A percentile compares a stretch with the other conserved stretches of the same genome.
Evolutionary conservation across 2,797 vertebrate genomes (phyloP).

Genomic region (Melanotaenia parkinsoni): DNA sequence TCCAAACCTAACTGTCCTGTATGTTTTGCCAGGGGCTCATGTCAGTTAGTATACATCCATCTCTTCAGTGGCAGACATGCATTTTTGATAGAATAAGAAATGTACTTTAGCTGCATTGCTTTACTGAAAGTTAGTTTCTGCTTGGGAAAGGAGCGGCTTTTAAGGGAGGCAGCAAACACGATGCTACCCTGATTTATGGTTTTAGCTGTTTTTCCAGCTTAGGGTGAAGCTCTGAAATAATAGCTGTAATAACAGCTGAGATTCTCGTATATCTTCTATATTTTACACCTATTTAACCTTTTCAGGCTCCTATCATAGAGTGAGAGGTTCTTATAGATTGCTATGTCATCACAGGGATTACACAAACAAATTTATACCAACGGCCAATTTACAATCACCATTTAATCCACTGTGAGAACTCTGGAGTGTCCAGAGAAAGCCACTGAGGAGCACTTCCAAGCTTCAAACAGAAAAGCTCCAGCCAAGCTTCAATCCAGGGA

Average conservation of each 20-base stretch:
- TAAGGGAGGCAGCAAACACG: background rate
- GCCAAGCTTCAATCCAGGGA: background rate
- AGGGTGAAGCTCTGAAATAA: background rate
- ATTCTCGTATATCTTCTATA: background rate
- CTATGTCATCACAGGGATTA: background rate
- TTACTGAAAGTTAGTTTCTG: slow-evolving; percentile 5
- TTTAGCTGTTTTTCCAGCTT: background rate
- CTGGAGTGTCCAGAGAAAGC: no score
- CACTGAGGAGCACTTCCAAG: background rate
- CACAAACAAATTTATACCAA: no score
- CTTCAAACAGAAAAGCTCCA: background rate
- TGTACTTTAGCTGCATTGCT: slow-evolving; percentile 28
- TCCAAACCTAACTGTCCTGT: background rate
- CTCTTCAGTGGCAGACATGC: slow-evolving; percentile 32
- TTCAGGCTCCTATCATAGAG: background rate
- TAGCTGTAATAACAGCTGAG: background rate
- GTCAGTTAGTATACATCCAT: slow-evolving; percentile 18
- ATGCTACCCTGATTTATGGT: background rate
- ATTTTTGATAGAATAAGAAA: slow-evolving; percentile 50
- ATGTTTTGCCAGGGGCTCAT: background rate
- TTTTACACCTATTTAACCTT: background rate
- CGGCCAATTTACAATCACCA: no score
- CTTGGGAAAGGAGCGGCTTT: background rate
- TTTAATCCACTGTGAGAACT: no score
- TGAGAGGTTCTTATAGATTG: background rate